These are phyloP conservation scores for Rhamnusium bicolor DNA, from an alignment of 2,888 invertebrate genomes.

Conservation along the genomic window DNA sequence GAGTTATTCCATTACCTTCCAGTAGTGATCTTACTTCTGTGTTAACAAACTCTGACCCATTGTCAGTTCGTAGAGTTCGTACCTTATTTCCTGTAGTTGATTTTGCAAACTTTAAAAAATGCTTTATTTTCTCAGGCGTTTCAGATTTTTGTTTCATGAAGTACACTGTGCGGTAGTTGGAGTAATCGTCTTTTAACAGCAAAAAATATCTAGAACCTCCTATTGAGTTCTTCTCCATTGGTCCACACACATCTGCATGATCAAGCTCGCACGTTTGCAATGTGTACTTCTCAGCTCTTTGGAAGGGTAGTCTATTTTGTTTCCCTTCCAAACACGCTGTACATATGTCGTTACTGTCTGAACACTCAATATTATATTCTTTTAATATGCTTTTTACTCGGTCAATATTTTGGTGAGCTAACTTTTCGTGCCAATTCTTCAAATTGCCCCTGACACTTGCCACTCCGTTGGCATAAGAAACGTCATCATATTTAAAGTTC, in stretches of 20 bases:
- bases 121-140: neutral
- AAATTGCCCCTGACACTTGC: too few species aligned
- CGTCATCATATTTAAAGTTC: too few species aligned
- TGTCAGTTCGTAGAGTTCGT: constrained; percentile 48
- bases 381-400: too few species aligned
- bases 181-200: constrained; percentile 32
- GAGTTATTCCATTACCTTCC: neutral
- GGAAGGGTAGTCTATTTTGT: constrained; percentile 16
- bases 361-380: too few species aligned
- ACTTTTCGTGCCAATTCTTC: too few species aligned
- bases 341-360: neutral
- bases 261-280: neutral
- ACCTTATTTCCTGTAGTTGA: constrained; percentile 22
- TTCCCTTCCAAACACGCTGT: constrained; percentile 15
- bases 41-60: constrained; percentile 46
- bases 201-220: constrained; percentile 17
- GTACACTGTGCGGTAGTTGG: neutral
- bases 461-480: too few species aligned
- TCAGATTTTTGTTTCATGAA: neutral
- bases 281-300: neutral
- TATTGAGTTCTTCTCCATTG: neutral
- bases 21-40: neutral
- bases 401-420: too few species aligned
- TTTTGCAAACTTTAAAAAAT: neutral
- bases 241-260: constrained; percentile 10